Evolutionary conservation across 2,113 vertebrate genomes (phyloP).

Genomic region (Crotalus horridus): DNA sequence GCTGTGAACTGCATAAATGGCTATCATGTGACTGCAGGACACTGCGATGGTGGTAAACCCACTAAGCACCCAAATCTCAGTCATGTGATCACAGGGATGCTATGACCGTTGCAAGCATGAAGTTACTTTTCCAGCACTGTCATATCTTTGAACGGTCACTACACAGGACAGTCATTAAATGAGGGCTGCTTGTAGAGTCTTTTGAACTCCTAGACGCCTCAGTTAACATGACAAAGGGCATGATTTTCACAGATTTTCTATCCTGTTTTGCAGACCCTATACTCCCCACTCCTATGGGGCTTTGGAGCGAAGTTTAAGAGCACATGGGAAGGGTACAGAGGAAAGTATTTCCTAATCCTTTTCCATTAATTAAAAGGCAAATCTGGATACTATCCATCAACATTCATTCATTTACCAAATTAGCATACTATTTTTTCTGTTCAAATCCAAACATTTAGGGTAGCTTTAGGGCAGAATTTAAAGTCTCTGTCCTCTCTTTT

Average conservation of each 20-base stretch:
- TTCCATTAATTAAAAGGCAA: not conserved
- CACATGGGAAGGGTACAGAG: no score
- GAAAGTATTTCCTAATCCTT: not conserved
- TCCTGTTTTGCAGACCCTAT: not conserved
- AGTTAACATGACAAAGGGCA: not conserved
- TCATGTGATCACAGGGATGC: not conserved
- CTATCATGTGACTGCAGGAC: not conserved
- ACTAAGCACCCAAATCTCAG: not conserved
- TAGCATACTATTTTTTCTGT: not conserved
- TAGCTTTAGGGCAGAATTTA: not conserved
- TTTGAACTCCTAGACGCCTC: not conserved
- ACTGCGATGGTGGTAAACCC: no score
- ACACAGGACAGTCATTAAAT: not conserved
- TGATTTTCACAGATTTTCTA: not conserved
- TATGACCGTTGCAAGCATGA: not conserved
- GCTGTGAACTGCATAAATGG: not conserved
- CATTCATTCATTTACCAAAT: not conserved
- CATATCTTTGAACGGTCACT: not conserved
- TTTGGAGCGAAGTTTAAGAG: not conserved
- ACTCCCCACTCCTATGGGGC: not conserved
- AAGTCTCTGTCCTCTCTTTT: not conserved
- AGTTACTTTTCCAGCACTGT: not conserved
- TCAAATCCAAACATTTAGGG: not conserved
- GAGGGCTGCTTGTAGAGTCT: not conserved
- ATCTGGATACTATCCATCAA: not conserved